Conservation (phyloP, 2,888 invertebrate species). For the Agonopterix arenella region DNA sequence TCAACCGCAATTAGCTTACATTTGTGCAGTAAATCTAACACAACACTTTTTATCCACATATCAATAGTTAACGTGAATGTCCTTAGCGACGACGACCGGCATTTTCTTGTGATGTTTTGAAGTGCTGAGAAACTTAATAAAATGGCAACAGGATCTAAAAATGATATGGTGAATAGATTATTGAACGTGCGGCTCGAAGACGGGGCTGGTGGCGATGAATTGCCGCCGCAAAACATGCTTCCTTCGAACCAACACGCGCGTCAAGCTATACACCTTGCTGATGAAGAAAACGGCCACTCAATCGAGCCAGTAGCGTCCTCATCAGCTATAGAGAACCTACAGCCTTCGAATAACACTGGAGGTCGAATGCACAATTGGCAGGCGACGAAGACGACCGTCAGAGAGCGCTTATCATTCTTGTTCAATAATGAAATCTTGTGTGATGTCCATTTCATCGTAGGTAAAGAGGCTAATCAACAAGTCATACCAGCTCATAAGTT, state of each 20-base stretch:
- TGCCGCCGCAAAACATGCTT: constrained; percentile 71
- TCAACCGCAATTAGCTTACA: constrained; percentile 15
- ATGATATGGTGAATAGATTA: constrained; percentile 59
- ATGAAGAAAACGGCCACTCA: constrained; percentile 47
- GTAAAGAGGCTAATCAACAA: constrained; percentile 81
- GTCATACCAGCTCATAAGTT: constrained; percentile 88
- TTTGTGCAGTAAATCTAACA: constrained; percentile 7
- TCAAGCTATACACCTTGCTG: constrained; percentile 33
- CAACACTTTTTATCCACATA: background rate
- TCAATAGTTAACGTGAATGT: background rate
- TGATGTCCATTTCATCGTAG: constrained; percentile 88
- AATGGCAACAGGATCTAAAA: constrained; percentile 66
- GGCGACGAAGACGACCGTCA: constrained; percentile 84
- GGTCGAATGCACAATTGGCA: constrained; percentile 81
- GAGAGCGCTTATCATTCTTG: constrained; percentile 83
- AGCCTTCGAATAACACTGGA: constrained; percentile 59
- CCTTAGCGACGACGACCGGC: constrained; percentile 13
- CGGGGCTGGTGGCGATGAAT: constrained; percentile 47
- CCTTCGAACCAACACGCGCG: constrained; percentile 65
- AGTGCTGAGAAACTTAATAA: constrained; percentile 18
- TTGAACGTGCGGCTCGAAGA: constrained; percentile 55
- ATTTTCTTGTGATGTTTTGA: constrained; percentile 35
- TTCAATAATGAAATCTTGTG: constrained; percentile 70
- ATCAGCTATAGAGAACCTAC: constrained; percentile 55
- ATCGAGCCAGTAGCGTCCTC: constrained; percentile 47